Conservation (phyloP, 2,113 vertebrate species). For the Gallinago jamesoni region DNA sequence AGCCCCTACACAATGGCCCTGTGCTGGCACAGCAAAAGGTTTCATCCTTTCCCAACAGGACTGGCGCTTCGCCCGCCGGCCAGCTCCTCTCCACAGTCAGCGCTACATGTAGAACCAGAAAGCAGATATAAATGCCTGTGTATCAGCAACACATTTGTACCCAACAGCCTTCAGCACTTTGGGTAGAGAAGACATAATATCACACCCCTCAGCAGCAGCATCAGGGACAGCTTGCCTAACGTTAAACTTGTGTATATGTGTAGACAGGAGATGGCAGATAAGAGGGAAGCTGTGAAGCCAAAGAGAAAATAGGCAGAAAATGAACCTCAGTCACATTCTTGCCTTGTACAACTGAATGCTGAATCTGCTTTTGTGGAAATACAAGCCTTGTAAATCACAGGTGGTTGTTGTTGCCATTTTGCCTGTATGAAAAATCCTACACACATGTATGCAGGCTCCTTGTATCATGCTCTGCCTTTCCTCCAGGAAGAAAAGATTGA, state of each 20-base stretch:
- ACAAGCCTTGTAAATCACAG: neutral
- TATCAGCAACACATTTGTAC: neutral
- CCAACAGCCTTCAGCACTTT: neutral
- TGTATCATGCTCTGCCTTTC: neutral
- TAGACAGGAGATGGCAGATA: neutral
- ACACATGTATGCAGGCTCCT: neutral
- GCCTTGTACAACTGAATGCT: neutral
- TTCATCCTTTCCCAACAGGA: neutral
- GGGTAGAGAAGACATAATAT: neutral
- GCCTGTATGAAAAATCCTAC: neutral
- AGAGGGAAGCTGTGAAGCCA: neutral
- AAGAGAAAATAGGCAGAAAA: conserved; percentile 9
- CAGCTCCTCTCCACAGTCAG: neutral
- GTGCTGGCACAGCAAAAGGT: neutral
- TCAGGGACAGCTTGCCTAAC: neutral
- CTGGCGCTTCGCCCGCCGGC: neutral
- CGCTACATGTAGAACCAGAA: neutral
- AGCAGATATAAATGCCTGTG: neutral
- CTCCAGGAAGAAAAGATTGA: neutral
- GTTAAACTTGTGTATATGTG: neutral
- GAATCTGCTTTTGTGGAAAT: neutral
- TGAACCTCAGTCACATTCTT: neutral
- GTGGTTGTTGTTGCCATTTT: neutral
- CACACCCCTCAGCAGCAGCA: neutral
- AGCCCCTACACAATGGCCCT: neutral